phyloP scores from a whole-genome alignment of 2,113 vertebrate species.

The Larimichthys polyactis region DNA sequence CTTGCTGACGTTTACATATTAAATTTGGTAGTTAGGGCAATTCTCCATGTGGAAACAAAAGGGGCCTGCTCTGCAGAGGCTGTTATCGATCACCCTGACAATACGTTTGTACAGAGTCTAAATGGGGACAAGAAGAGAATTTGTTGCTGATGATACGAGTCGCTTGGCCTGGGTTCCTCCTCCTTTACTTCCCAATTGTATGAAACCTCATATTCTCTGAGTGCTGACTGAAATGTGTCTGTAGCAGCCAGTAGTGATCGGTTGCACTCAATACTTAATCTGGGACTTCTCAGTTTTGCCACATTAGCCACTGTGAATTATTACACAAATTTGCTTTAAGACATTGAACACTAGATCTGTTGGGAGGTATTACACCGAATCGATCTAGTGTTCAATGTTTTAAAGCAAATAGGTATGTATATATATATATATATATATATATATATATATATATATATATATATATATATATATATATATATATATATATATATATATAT shows the following conservation, averaged over 20 bases:
- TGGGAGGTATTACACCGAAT: too few relatives aligned
- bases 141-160: conserved; percentile 17
- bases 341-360: too few relatives aligned
- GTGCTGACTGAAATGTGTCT: neutral
- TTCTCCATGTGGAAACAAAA: conserved; percentile 73
- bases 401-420: too few relatives aligned
- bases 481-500: too few relatives aligned
- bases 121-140: conserved; percentile 33
- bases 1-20: conserved; percentile 81
- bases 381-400: too few relatives aligned
- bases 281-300: neutral
- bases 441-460: too few relatives aligned
- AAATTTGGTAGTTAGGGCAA: conserved; percentile 74
- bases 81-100: conserved; percentile 72
- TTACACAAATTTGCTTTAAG: too few relatives aligned
- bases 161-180: neutral
- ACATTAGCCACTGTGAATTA: neutral
- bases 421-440: too few relatives aligned
- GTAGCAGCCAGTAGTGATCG: neutral
- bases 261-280: neutral
- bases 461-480: too few relatives aligned
- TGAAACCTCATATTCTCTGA: neutral
- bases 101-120: conserved; percentile 30
- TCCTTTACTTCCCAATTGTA: neutral
- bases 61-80: conserved; percentile 37